Evolutionary conservation across 2,797 vertebrate genomes (phyloP).

Genomic region (Melopsittacus undulatus): DNA sequence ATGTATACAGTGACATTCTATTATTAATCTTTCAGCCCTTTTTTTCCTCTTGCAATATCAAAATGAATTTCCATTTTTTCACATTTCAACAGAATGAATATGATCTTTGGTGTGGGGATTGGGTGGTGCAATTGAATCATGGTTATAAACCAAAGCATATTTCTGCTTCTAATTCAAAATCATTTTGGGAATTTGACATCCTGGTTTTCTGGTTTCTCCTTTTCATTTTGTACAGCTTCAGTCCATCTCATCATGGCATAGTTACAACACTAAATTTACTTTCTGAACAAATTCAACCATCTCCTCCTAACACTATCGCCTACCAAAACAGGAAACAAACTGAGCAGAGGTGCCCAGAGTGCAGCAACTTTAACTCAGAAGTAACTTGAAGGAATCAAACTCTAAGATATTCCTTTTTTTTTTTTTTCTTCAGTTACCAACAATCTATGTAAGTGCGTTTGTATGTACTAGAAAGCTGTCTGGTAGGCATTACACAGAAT

Average conservation of each 20-base stretch:
- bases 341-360: background rate
- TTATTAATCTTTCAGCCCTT: constrained; percentile 22
- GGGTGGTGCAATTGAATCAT: background rate
- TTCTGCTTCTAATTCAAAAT: constrained; percentile 1
- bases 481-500: background rate
- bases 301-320: background rate
- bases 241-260: background rate
- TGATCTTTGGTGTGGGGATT: background rate
- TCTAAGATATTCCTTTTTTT: background rate
- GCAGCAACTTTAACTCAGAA: background rate
- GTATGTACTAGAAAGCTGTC: background rate
- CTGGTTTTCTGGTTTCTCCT: background rate
- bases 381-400: background rate
- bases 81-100: background rate
- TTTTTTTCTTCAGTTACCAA: background rate
- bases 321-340: background rate
- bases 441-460: background rate
- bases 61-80: constrained; percentile 1
- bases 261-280: background rate
- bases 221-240: background rate
- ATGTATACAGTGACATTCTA: constrained; percentile 36
- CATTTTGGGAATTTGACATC: background rate
- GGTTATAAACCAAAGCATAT: background rate
- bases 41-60: background rate
- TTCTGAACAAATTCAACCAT: background rate